Conservation (phyloP, 2,888 invertebrate genomes). For the Gibbula magus region DNA sequence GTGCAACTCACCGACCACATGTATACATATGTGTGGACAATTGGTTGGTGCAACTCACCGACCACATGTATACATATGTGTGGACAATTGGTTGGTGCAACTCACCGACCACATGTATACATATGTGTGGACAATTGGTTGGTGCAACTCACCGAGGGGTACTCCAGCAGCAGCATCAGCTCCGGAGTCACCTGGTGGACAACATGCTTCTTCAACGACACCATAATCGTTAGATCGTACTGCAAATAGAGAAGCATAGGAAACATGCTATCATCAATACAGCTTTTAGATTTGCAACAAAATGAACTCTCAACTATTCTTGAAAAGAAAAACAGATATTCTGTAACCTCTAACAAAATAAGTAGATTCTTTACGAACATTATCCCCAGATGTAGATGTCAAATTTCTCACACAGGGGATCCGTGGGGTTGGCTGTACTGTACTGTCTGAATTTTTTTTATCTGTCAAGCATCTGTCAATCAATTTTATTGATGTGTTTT, state of each 20-base stretch:
- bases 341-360: not conserved
- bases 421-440: no score
- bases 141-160: conserved; percentile 47
- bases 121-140: not conserved
- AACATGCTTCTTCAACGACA: conserved; percentile 28
- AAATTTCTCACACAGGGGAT: no score
- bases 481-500: no score
- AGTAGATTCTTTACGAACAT: no score
- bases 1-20: no score
- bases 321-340: not conserved
- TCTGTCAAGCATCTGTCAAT: no score
- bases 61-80: not conserved
- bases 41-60: not conserved
- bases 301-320: not conserved
- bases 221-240: conserved; percentile 31
- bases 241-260: not conserved
- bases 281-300: not conserved
- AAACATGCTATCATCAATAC: not conserved
- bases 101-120: not conserved
- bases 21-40: not conserved
- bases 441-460: no score
- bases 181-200: conserved; percentile 45
- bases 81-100: not conserved
- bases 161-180: conserved; percentile 49
- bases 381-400: no score